Evolutionary conservation across 2,113 vertebrate species (phyloP), one percentile per base, ranked within the genome.

Genomic region (Echinops telfairi): DNA sequence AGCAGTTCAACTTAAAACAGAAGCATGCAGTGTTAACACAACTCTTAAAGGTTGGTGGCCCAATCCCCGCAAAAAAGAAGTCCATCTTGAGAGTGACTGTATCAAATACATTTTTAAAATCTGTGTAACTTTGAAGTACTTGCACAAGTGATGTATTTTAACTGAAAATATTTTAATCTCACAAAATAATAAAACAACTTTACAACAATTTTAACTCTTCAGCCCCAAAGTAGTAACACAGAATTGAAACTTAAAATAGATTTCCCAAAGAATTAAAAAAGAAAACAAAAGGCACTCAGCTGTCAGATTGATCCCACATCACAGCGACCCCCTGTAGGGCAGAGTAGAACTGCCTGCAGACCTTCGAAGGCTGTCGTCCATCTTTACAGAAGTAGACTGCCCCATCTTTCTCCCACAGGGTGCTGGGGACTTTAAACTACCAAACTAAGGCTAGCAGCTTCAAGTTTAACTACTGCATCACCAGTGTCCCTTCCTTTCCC

Each of bases 21-120:
- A 89, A 77, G 15, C 93, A 96, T 97, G 94, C 92, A 89, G 57
- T 76, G 14, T 91, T 93, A 91, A 91, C 64, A 95, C 85, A 96
- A 88, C 58, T 93, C 33, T 84, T 81, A 90, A 33, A 94, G 86
- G 76, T 77, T 70, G 73, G 53, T 91, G 93, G 88, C 60, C 88
- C 90, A 95, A 4, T 53, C 47, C 47, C 47, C 47, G 47, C 47
- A 53, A 53, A 53, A 53, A 53, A 53, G 47, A 53, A 53, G 47
- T 53, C 47, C 47, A 53, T 53, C 47, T 53, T 53, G 5, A 53
- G 47, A 53, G 47, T 53, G 47, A 93, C 58, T 83, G 17, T 77
- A 53, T 86, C 22, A 22, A 96, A 92, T 90, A 93, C 22, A 84
- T 83, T 96, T 96, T 95, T 92, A 95, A 77, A 94, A 73, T 89